These are phyloP conservation scores for Anolis carolinensis DNA, from an alignment of 2,113 vertebrate genomes.

Conservation along the genomic window DNA sequence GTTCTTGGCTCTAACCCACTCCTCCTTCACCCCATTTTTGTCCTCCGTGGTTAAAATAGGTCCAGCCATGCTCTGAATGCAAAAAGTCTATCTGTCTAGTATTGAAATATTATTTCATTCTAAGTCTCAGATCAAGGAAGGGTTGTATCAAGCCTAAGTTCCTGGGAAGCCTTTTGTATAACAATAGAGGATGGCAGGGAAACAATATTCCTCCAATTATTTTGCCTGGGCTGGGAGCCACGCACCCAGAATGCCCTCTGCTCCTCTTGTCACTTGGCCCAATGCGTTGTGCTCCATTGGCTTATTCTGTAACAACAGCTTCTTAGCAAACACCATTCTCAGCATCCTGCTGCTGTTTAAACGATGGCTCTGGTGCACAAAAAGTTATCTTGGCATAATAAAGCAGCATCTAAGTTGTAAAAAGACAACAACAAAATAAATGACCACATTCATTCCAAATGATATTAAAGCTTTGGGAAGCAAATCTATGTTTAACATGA, in stretches of 20 bases:
- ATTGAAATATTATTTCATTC: conserved; percentile 31
- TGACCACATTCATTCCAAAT: conserved; percentile 64
- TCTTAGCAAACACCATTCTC: conserved; percentile 74
- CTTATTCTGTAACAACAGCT: conserved; percentile 74
- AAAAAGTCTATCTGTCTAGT: conserved; percentile 49
- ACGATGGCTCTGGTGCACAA: conserved; percentile 71
- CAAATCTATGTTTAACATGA: conserved; percentile 57
- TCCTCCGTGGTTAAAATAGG: neutral
- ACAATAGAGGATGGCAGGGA: conserved; percentile 48
- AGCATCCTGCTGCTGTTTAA: conserved; percentile 70
- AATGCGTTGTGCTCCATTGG: conserved; percentile 72
- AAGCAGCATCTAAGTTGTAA: conserved; percentile 66
- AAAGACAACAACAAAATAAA: conserved; percentile 70
- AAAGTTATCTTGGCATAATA: conserved; percentile 73
- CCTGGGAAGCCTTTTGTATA: neutral
- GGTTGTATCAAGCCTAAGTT: conserved; percentile 51
- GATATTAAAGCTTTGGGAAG: conserved; percentile 60
- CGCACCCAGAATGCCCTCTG: conserved; percentile 62
- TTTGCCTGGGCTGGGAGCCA: conserved; percentile 65
- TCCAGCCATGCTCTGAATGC: neutral
- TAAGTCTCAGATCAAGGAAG: conserved; percentile 29
- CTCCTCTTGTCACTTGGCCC: conserved; percentile 66
- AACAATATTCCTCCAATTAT: conserved; percentile 59
- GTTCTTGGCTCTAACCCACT: neutral
- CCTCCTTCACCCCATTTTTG: neutral